phyloP scores from a whole-genome alignment of 2,888 invertebrate species.

The Synergus itoensis region DNA sequence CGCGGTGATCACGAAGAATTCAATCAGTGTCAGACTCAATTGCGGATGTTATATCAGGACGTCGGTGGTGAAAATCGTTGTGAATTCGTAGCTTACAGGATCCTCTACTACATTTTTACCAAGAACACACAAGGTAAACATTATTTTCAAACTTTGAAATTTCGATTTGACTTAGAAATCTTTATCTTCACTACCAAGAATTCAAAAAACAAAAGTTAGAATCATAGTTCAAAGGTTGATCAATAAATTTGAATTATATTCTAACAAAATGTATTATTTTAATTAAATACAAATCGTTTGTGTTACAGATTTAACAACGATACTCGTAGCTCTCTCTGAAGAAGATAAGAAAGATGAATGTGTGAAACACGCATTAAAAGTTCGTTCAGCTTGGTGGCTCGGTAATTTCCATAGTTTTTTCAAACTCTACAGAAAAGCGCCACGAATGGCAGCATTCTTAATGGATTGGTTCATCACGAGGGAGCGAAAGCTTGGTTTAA shows the following conservation, averaged over 20 bases:
- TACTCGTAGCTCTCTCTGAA: slow-evolving; percentile 88
- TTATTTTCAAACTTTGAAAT: not conserved
- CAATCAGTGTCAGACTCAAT: slow-evolving; percentile 99
- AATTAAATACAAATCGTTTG: slow-evolving; percentile 54
- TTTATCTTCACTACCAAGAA: not conserved
- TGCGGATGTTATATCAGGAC: slow-evolving; percentile 95
- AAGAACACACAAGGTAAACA: slow-evolving; percentile 94
- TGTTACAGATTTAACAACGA: slow-evolving; percentile 93
- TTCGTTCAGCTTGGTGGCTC: slow-evolving; percentile 95
- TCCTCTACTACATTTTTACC: slow-evolving; percentile 98
- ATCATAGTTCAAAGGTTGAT: too few relatives aligned
- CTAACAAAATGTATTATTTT: not conserved
- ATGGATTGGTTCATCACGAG: slow-evolving; percentile 99
- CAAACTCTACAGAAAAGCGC: slow-evolving; percentile 91
- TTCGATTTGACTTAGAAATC: not conserved
- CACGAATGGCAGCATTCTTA: slow-evolving; percentile 97
- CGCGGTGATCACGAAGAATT: slow-evolving; percentile 99
- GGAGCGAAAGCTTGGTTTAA: slow-evolving; percentile 94
- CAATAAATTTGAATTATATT: too few relatives aligned
- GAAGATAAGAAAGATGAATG: slow-evolving; percentile 90
- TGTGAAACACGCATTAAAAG: slow-evolving; percentile 91
- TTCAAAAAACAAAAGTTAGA: too few relatives aligned
- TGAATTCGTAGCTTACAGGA: slow-evolving; percentile 98
- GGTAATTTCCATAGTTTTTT: slow-evolving; percentile 97
- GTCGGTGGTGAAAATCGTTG: slow-evolving; percentile 87